Conservation (phyloP, 2,797 vertebrate genomes). For the Orientallactaga sibirica region DNA sequence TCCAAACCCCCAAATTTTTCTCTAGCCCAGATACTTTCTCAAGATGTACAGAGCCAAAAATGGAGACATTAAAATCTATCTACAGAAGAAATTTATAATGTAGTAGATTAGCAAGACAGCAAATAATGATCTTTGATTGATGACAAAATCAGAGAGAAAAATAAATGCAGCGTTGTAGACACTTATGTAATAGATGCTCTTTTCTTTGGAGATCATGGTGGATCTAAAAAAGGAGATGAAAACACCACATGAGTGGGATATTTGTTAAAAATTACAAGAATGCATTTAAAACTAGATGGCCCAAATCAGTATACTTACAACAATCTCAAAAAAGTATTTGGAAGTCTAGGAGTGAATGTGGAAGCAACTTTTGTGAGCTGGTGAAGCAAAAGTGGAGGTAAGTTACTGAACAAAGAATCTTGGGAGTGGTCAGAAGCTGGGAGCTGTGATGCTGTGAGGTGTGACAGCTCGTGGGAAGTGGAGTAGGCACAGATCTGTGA, state of each 20-base stretch:
- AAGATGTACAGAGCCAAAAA: neutral
- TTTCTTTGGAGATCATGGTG: neutral
- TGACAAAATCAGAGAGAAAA: neutral
- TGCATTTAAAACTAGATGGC: neutral
- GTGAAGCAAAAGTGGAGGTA: neutral
- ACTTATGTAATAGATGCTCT: neutral
- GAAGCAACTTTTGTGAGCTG: neutral
- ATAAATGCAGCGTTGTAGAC: neutral
- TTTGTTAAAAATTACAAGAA: neutral
- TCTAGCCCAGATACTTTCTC: neutral
- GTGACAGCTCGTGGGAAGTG: neutral
- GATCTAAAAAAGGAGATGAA: neutral
- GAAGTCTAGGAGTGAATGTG: neutral
- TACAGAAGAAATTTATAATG: neutral
- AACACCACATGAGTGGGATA: neutral
- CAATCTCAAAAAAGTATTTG: neutral
- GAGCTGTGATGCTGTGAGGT: neutral
- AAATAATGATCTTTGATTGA: neutral
- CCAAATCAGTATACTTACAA: neutral
- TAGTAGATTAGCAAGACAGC: neutral
- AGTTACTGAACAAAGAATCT: neutral
- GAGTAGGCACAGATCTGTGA: neutral
- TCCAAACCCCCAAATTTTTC: constrained; percentile 2
- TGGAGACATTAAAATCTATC: neutral
- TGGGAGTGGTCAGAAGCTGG: neutral